Conservation (phyloP, 2,888 invertebrate genomes). For the Nemurella pictetii region DNA sequence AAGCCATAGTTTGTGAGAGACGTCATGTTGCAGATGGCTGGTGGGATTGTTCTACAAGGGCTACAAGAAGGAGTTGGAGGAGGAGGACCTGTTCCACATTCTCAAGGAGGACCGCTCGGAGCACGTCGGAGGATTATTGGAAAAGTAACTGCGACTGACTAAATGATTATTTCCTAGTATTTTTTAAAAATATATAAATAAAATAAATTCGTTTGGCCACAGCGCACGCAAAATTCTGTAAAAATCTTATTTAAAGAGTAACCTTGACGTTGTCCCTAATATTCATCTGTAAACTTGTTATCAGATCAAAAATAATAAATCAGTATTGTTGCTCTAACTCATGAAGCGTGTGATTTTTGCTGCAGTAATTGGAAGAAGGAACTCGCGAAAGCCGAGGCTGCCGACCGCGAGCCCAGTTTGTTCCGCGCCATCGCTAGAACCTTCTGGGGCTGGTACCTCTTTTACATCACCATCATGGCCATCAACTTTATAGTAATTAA, state of each 20-base stretch:
- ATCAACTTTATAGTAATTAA: constrained; percentile 5
- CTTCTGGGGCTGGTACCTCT: constrained; percentile 39
- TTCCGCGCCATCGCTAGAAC: constrained; percentile 37
- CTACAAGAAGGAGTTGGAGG: constrained; percentile 45
- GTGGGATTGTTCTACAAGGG: constrained; percentile 45
- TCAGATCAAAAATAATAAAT: no score
- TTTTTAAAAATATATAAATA: no score
- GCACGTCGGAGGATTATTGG: constrained; percentile 44
- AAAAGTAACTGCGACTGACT: constrained; percentile 47
- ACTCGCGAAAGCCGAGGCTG: constrained; percentile 12
- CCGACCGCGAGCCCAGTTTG: constrained; percentile 35
- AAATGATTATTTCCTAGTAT: background rate
- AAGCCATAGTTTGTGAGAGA: background rate
- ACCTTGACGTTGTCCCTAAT: no score
- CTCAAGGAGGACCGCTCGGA: constrained; percentile 45
- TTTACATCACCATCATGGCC: constrained; percentile 20
- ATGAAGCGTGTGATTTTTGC: constrained; percentile 1
- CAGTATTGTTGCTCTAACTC: background rate
- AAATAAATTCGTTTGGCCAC: no score
- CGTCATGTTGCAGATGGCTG: constrained; percentile 45
- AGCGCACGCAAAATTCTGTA: no score
- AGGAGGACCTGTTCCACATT: constrained; percentile 45
- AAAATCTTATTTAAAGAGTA: no score
- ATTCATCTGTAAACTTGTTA: no score
- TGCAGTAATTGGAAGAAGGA: constrained; percentile 40